Base-by-base conservation (phyloP, 92 coral and sea anemone genomes). In the Zoanthus solanderi region DNA sequence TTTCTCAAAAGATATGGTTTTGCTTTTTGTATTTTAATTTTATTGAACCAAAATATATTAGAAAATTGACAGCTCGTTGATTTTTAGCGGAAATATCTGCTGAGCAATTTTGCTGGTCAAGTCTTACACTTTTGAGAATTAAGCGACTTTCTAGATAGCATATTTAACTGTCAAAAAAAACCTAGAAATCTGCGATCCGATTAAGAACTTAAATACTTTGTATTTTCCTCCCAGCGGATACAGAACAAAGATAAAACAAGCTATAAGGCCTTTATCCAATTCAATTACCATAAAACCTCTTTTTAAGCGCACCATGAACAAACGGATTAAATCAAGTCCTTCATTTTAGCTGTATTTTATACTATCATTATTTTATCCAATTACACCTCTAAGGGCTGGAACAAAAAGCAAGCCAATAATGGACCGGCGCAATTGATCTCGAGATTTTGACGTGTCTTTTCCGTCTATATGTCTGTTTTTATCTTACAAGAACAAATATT, bases 401-500 rank as follows among this genome's bases (percentile, higher is more conserved):
- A 66, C 12, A 65, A 65, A 80, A 48, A 48, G 58, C 18, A 1
- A 10, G 14, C 52, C 7, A 45, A 13, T 65, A 14, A 47, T 23
- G 73, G 17, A 45, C 58, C 76, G 75, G 61, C 16, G 15, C 58
- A 46, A 81, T 23, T 66, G 0, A 67, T 81, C 74, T 81, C 75
- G 66, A 60, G 47, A 81, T n/a, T 53, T 53, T 52, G 82, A 76
- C n/a, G 37, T 31, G 67, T 30, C 63, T 18, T 66, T 81, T 81
- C 76, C 75, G 85, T 52, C 23, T 28, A 66, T 48, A 66, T 47
- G 60, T 28, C 61, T 48, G 63, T 14, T 81, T 53, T 80, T 81
- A 67, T 65, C 76, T 81, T 63, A 31, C 6, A 31, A 34, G 17
- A 69, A 31, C 63, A 81, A 81, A 81, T 81, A 81, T 81, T 81